Base-by-base conservation (phyloP, 2,113 vertebrate genomes). In the Heloderma charlesbogerti region DNA sequence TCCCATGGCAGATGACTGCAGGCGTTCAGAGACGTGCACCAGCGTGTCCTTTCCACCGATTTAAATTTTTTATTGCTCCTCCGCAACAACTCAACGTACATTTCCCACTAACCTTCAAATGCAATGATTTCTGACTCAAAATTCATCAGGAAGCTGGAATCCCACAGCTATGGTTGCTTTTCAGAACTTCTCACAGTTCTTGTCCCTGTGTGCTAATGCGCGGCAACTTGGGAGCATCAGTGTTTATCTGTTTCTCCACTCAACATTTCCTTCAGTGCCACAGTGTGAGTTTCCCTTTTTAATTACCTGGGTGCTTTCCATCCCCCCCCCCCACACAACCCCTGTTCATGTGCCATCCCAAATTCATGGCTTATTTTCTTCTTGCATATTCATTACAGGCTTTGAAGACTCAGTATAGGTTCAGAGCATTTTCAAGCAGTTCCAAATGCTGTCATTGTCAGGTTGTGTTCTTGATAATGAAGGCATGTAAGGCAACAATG, bases 71-170 rank as follows among this genome's bases (percentile, higher is more conserved):
- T 87, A 48, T 37, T 87, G 86, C 69, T 27, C 77, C 15, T 16
- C 84, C 87, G 86, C 57, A 87, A 3, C 40, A 67, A 91, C 54
- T 81, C 54, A 67, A 31, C 0, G 10, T 77, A 77, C 84, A 4
- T n/a, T 92, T 90, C 90, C 48, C 63, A 84, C n/a, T 51, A 84
- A 66, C 63, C 0, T 45, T 66, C 40, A 31, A 69, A 45, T 86
- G 60, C 63, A 72, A n/a, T 80, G 69, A 83, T 82, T 83, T 77
- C 37, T 43, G 43, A 84, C 69, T 77, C 40, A 43, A 54, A 34
- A 90, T 48, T 22, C 66, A 43, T 54, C 48, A 78, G 81, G 37
- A 43, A 74, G 37, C 18, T 82, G 43, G 60, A 84, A 80, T 74
- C 6, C 71, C 66, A 34, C 8, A 12, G 12, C 87, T n/a, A 40